phyloP scores from a whole-genome alignment of 2,113 vertebrate genomes.

The Cynocephalus volans region DNA sequence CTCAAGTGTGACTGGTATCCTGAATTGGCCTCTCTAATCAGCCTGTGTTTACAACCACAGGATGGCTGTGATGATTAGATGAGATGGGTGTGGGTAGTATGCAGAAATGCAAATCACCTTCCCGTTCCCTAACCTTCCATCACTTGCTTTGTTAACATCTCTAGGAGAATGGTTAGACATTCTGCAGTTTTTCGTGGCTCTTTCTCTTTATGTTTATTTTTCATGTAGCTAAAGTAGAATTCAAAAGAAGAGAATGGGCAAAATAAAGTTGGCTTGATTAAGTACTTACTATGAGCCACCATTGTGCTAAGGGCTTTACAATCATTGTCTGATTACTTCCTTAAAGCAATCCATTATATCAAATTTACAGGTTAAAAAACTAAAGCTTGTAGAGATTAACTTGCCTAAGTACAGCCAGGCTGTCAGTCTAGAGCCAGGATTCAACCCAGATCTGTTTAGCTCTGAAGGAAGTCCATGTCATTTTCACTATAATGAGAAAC shows the following conservation, averaged over 20 bases:
- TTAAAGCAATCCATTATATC: not conserved
- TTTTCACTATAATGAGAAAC: conserved; percentile 35
- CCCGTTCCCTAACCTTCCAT: no score
- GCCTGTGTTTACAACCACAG: no score
- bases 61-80: not conserved
- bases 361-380: conserved; percentile 47
- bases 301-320: conserved; percentile 6
- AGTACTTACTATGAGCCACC: not conserved
- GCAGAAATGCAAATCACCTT: not conserved
- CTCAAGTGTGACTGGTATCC: not conserved
- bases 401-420: not conserved
- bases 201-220: conserved; percentile 3
- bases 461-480: not conserved
- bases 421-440: not conserved
- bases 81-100: rapidly evolving
- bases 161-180: not conserved
- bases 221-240: not conserved
- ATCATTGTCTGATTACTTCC: conserved; percentile 41
- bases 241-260: conserved; percentile 6
- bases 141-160: not conserved
- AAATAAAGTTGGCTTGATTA: conserved; percentile 45
- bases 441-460: not conserved
- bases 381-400: not conserved
- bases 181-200: not conserved
- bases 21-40: not conserved